Base-by-base conservation (phyloP, 35 echinoderm and acorn worm species). In the Nesometra sesokonis region DNA sequence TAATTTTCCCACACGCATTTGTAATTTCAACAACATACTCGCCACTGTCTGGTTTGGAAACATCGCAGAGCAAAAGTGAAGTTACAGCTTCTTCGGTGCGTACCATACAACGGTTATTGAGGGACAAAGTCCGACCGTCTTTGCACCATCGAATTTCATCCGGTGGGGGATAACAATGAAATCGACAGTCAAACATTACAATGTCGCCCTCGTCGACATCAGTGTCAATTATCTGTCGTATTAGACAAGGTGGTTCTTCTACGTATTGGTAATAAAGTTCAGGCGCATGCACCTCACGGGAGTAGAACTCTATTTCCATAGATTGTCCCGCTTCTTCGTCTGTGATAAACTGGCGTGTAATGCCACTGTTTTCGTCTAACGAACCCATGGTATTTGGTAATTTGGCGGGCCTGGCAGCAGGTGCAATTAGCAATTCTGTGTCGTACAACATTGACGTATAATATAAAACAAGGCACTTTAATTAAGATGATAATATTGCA, bases 161-260 rank as follows among this genome's bases (percentile, higher is more conserved):
- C 9, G 96, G 90, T 35, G 84, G 81, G 29, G 96, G 96, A 82
- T 90, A 87, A 85, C 92, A 91, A 15, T 85, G 85, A 84, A 90
- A 93, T 46, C 88, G 86, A 76, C 91, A 91, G 80, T 94, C 82
- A 88, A 94, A 99, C 23, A 91, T 87, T 0, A 93, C 96, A 77
- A 99, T 85, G 67, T 99, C 92, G 0, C 96, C 96, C 30, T 91
- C 90, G 47, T 99, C 92, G 15, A 94, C 90, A 88, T 99, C 96
- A 0, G 90, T 88, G 84, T 94, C 90, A 15, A 86, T 86, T 32
- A 99, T 88, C 80, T 94, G 89, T 13, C 94, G 88, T 78, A 84
- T 86, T 79, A 97, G 93, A 77, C 91, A 90, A 2, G 94, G 94
- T 86, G 84, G 37, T 87, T 78, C 77, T 97, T 67, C 52, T 19